Evolutionary conservation across 2,113 vertebrate genomes (phyloP).

Genomic region (Indicator indicator): DNA sequence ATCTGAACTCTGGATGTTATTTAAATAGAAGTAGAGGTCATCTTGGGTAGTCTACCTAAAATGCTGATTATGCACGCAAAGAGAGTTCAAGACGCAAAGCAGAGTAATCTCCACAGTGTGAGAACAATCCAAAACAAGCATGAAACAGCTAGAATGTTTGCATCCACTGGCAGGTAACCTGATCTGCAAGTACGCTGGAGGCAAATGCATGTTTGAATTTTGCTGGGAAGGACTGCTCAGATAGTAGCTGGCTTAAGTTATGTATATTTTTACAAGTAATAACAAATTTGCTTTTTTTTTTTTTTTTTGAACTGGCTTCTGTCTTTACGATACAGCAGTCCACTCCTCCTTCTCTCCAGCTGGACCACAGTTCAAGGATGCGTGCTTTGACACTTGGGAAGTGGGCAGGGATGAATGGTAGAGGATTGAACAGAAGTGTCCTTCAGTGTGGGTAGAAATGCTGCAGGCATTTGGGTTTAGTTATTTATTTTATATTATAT

Average conservation of each 20-base stretch:
- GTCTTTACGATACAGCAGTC: neutral
- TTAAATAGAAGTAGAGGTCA: neutral
- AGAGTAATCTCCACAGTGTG: neutral
- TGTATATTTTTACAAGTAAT: neutral
- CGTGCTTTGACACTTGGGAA: neutral
- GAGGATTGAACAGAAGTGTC: neutral
- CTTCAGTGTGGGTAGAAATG: neutral
- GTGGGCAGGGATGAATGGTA: neutral
- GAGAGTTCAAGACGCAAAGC: neutral
- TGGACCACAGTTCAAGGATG: neutral
- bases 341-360: neutral
- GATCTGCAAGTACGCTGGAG: neutral
- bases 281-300: neutral
- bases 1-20: neutral
- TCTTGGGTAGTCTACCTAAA: neutral
- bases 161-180: neutral
- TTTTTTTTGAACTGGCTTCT: neutral
- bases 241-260: neutral
- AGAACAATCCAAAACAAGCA: neutral
- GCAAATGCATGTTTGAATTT: neutral
- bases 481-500: neutral
- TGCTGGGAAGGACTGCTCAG: neutral
- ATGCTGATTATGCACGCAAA: neutral
- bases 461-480: neutral
- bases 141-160: neutral